Evolutionary conservation across 2,888 invertebrate species (phyloP), one percentile per base, ranked within the genome.

Genomic region (Drosophila leonis): DNA sequence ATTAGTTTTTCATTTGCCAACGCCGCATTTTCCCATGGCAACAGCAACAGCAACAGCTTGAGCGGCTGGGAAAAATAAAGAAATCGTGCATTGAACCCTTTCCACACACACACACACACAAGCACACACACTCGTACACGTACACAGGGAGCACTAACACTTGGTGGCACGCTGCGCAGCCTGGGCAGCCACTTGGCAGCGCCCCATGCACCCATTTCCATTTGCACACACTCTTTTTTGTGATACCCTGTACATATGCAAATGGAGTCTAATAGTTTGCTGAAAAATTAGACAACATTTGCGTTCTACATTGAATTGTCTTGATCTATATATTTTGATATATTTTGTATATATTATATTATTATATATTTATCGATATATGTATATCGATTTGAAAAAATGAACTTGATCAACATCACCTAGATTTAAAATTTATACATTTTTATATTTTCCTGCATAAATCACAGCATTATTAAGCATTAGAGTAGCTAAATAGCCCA

Each of bases 31-130:
- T 83, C 80, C 83, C 90, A 82, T 72, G 80, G 76, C 78, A 71
- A 72, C 71, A 55, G 33, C 33, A 4, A 44, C 35, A 61, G 54
- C 24, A 13, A 24, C 44, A 63, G 56, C 54, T 49, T 59, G 20
- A 55, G 31, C 46, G 29, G 56, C 48, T 60, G 61, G 57, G 59
- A 54, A 60, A 79, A 74, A 62, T 39, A 55, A 79, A 76, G 66
- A 90, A 90, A 90, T 88, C 89, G 89, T 84, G 73, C 90, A 77
- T 68, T 90, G 89, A 90, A 90, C 90, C 88, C 88, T 83, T 84
- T 81, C 48, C 72, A 72, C 72, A 72, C 67, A 63, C 61, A 59
- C 68, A 68, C 69, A 39, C 57, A 66, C 65, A 52, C 72, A 65
- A 35, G 59, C 63, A 68, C 62, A 54, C 63, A 57, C 64, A 56